Conservation (phyloP, 2,113 vertebrate species). For the Lepus europaeus region DNA sequence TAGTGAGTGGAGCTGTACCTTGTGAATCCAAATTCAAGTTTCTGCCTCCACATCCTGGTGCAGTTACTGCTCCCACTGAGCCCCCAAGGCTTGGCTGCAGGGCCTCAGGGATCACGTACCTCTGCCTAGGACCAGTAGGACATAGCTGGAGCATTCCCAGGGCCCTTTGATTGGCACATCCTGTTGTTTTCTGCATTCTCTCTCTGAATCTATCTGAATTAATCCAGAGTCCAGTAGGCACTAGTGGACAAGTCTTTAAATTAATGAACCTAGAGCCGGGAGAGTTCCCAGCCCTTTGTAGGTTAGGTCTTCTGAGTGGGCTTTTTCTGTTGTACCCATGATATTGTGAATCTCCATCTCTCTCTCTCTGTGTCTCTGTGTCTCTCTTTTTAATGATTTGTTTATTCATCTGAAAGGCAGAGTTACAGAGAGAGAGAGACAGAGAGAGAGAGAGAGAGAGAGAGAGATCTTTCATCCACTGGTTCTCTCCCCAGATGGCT, state of each 20-base stretch:
- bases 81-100: background rate
- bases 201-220: background rate
- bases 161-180: background rate
- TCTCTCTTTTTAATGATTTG: too few relatives aligned
- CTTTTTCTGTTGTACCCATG: background rate
- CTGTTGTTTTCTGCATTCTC: background rate
- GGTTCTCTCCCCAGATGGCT: too few relatives aligned
- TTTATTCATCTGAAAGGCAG: too few relatives aligned
- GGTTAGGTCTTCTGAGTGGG: background rate
- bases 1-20: background rate
- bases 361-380: background rate
- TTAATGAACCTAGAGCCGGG: background rate
- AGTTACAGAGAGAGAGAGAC: too few relatives aligned
- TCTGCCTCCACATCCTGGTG: background rate
- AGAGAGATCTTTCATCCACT: too few relatives aligned
- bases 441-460: too few relatives aligned
- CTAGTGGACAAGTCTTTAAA: background rate
- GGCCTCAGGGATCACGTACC: background rate
- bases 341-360: background rate
- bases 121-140: background rate
- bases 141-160: background rate
- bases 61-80: background rate
- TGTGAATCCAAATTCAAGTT: background rate
- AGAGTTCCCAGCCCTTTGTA: background rate
- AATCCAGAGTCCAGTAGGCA: background rate